Evolutionary conservation across 2,113 vertebrate species (phyloP), one percentile per base, ranked within the genome.

Genomic region (Saimiri boliviensis): DNA sequence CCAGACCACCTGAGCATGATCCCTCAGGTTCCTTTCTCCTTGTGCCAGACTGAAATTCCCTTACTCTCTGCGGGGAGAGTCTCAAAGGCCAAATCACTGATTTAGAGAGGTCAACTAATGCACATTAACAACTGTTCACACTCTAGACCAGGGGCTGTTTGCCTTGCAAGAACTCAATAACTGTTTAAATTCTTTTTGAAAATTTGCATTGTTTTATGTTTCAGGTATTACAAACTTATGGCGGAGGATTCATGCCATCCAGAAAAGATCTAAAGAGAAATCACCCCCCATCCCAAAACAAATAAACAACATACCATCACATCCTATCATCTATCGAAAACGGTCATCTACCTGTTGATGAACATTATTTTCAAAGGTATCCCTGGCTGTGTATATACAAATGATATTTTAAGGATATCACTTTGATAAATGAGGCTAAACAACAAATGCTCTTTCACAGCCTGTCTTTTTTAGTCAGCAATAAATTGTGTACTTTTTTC

Each of bases 391-490:
- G 45, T 30, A 73, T 2, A 66, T 47, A 95, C 11, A 19, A 86
- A 30, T 68, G 63, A 49, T 89, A 91, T 93, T 94, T 91, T 93
- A 80, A 95, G 70, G 56, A 37, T 73, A 91, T 66, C 79, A 54
- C 79, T 91, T 96, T 94, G 89, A 97, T 91, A 86, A 96, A 91
- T 84, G 79, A 40, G 21, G 23, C 82, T 82, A 77, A 85, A 91
- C 0, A 13, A 66, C 47, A 66, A 91, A 83, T 88, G 82, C 40
- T 68, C 37, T 45, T 94, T 93, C 89, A 63, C 76, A 92, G 92
- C 47, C 47, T 84, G 74, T 91, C 35, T 68, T 54, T 89, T 93
- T 91, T 12, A 56, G 70, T 86, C 37, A 63, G 40, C 76, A 94
- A 86, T 94, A 95, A 93, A 60, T 40, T n/a, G 42, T 79, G 42